phyloP scores from a whole-genome alignment of 2,888 invertebrate genomes.

The Idaea straminata region DNA sequence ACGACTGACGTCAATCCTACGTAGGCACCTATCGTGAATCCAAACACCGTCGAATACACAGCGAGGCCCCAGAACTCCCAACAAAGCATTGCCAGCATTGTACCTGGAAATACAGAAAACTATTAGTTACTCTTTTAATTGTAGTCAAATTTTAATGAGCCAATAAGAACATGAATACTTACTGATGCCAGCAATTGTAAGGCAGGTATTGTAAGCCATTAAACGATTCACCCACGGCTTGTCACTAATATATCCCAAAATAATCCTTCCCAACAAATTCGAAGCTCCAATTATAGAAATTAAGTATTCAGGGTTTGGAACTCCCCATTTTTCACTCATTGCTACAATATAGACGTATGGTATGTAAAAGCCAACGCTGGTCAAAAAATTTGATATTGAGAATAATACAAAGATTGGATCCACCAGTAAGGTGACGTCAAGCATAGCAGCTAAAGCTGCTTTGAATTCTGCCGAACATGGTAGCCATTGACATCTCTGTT shows the following conservation, averaged over 20 bases:
- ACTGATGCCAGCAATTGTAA: slow-evolving; percentile 93
- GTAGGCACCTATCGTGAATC: slow-evolving; percentile 96
- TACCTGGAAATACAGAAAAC: slow-evolving; percentile 78
- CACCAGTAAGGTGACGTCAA: slow-evolving; percentile 90
- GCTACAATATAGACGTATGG: slow-evolving; percentile 93
- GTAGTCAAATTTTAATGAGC: slow-evolving; percentile 1
- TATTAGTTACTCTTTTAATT: slow-evolving; percentile 3
- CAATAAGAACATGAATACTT: slow-evolving; percentile 58
- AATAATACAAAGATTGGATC: slow-evolving; percentile 95
- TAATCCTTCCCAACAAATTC: slow-evolving; percentile 93
- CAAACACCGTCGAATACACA: slow-evolving; percentile 89
- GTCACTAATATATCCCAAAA: slow-evolving; percentile 92
- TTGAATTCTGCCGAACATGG: slow-evolving; percentile 85
- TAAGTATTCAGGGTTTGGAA: slow-evolving; percentile 84
- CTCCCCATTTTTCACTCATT: slow-evolving; percentile 83
- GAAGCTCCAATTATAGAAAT: slow-evolving; percentile 91
- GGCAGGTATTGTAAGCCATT: slow-evolving; percentile 92
- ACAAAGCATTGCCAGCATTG: slow-evolving; percentile 89
- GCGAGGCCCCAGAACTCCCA: slow-evolving; percentile 86
- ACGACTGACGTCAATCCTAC: slow-evolving; percentile 98
- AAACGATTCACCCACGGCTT: slow-evolving; percentile 95
- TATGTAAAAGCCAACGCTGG: slow-evolving; percentile 96
- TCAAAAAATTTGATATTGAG: slow-evolving; percentile 95
- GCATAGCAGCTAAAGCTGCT: slow-evolving; percentile 88
- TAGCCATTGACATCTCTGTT: slow-evolving; percentile 78